phyloP scores from a whole-genome alignment of 2,113 vertebrate genomes.

The Calyptommatus sinebrachiatus region DNA sequence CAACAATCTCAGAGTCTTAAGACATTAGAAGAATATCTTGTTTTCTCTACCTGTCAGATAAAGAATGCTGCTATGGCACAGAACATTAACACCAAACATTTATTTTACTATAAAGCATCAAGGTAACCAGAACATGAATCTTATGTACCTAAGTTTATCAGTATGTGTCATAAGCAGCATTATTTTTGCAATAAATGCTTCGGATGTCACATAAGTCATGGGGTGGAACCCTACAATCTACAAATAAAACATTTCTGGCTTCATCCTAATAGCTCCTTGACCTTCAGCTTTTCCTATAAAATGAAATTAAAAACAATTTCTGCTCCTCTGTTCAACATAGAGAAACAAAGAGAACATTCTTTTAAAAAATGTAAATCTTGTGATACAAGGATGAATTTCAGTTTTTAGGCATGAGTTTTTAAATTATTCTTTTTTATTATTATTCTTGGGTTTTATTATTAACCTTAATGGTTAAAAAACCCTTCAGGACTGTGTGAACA shows the following conservation, averaged over 20 bases:
- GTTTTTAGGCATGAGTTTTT: neutral
- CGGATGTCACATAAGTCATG: slow-evolving; percentile 16
- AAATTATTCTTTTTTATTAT: neutral
- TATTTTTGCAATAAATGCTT: slow-evolving; percentile 33
- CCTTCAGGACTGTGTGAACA: neutral
- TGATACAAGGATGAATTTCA: neutral
- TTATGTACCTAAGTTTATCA: slow-evolving; percentile 31
- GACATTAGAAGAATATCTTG: neutral
- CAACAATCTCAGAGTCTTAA: neutral
- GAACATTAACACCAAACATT: neutral
- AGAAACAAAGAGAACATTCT: neutral
- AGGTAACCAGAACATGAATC: neutral
- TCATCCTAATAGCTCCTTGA: slow-evolving; percentile 21
- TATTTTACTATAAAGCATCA: neutral
- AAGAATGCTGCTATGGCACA: neutral
- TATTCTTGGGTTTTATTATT: too few relatives aligned
- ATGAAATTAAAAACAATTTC: slow-evolving; percentile 20
- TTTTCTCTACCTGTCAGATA: neutral
- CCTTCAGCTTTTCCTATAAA: slow-evolving; percentile 38
- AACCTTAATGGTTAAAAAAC: too few relatives aligned
- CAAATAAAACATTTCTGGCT: slow-evolving; percentile 27
- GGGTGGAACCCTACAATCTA: neutral
- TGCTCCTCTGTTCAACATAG: neutral
- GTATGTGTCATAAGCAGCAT: slow-evolving; percentile 9
- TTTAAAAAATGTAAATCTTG: neutral